Base-by-base conservation (phyloP, 2,797 vertebrate species). In the Epinephelus coioides region DNA sequence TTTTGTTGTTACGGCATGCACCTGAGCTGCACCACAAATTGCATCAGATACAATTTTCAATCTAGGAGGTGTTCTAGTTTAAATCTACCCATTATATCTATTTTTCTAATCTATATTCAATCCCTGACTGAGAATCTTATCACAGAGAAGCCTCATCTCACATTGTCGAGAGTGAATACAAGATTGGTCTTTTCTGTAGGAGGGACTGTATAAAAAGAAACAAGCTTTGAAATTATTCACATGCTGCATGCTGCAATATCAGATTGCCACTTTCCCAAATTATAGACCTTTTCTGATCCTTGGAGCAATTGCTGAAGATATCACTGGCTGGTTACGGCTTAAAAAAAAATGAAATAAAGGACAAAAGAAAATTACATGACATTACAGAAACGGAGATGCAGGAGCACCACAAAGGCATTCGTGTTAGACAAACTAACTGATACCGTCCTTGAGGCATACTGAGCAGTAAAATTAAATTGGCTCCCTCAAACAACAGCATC, bases 381-480 rank as follows among this genome's bases (percentile, higher is more conserved):
- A 69, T 59, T 59, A 69, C 40, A 66, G 62, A 81, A 73, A 81
- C 38, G 27, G 19, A 64, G 21, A 78, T 56, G 57, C 44, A 61
- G 57, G 50, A 69, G 75, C 53, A 59, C 71, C 72, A 59, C 44
- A 49, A 54, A 84, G 50, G 57, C 56, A 81, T 62, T 82, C 30
- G 56, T 60, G 53, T 76, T 12, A 67, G 81, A 81, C 49, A 38
- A 75, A 73, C 73, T 78, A 77, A 83, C 81, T 67, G 25, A 69
- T 78, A 82, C 73, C 68, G 44, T 87, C 79, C 81, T 83, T 84
- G 74, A 87, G 85, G 86, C 80, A 73, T 38, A 71, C 72, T 66
- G 78, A 47, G 77, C 82, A 80, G 79, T 89, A 69, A 82, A 88
- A 91, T 88, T 82, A 80, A 85, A 90, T 84, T 87, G 82, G 63